Percentiles rank a stretch among this genome's conserved stretches.
Evolutionary conservation across 2,113 vertebrate genomes (phyloP).

Genomic region (Sinocyclocheilus rhinocerous): DNA sequence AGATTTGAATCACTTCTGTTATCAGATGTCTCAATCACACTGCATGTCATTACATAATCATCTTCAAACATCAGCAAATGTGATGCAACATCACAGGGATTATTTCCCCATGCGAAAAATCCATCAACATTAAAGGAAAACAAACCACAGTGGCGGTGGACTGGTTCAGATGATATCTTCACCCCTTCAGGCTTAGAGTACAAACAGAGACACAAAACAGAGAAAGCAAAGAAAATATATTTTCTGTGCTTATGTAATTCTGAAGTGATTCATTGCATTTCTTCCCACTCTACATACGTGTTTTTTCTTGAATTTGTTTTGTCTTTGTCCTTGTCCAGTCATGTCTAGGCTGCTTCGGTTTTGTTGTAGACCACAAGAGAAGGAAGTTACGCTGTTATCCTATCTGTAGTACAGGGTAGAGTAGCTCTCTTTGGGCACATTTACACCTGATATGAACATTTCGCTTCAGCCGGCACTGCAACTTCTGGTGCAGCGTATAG

Average conservation of each 20-base stretch:
- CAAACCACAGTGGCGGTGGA: slow-evolving; percentile 31
- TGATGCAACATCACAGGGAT: slow-evolving; percentile 4
- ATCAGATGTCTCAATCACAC: slow-evolving; percentile 40
- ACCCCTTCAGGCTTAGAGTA: slow-evolving; percentile 13
- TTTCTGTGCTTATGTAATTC: slow-evolving; percentile 49
- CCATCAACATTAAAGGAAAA: slow-evolving; percentile 44
- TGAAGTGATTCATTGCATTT: slow-evolving; percentile 37
- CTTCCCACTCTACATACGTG: background rate
- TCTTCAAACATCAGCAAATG: slow-evolving; percentile 19
- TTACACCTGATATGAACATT: background rate
- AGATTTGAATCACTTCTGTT: background rate
- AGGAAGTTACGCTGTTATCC: background rate
- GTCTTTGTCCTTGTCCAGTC: background rate
- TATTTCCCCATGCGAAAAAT: slow-evolving; percentile 46
- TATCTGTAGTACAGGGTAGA: background rate
- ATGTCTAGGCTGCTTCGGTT: background rate
- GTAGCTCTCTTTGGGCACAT: background rate
- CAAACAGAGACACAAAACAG: slow-evolving; percentile 52
- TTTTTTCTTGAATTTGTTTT: background rate
- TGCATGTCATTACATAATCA: slow-evolving; percentile 41
- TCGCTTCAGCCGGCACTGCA: too few species aligned
- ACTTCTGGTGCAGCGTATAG: too few species aligned
- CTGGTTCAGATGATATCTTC: slow-evolving; percentile 42
- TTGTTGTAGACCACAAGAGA: background rate
- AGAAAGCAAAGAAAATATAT: background rate